A percentile compares a stretch with the other conserved stretches of the same genome.
phyloP scores from a whole-genome alignment of 2,797 vertebrate genomes.

The Halcyon badia region DNA sequence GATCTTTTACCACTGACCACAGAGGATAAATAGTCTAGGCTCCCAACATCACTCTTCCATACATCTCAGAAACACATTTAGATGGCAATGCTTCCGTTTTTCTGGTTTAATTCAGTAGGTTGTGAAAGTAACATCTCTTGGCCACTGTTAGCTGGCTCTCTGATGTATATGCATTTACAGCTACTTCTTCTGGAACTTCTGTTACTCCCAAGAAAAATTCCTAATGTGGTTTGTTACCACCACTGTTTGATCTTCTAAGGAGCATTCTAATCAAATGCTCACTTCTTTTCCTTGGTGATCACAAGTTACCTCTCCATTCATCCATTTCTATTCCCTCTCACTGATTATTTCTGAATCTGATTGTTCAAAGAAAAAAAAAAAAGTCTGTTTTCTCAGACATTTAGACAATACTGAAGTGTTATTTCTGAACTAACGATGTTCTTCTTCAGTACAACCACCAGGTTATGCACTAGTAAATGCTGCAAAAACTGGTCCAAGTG shows the following conservation, averaged over 20 bases:
- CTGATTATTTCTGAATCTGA: not conserved
- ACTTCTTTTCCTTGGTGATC: not conserved
- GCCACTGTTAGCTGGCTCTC: not conserved
- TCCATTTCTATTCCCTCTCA: not conserved
- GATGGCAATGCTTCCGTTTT: not conserved
- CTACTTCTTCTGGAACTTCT: not conserved
- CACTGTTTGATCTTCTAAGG: not conserved
- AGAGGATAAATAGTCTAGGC: not conserved
- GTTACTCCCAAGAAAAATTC: not conserved
- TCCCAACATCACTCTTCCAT: not conserved
- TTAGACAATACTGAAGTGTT: not conserved
- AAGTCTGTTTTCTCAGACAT: not conserved
- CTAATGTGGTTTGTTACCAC: not conserved
- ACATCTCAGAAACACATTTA: not conserved
- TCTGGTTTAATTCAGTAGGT: not conserved
- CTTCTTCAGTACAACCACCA: not conserved
- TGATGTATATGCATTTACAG: not conserved
- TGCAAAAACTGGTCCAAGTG: not conserved
- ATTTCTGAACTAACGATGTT: not conserved
- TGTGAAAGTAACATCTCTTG: not conserved
- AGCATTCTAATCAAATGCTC: not conserved
- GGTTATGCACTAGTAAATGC: not conserved
- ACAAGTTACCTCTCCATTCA: not conserved
- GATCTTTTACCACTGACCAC: not conserved
- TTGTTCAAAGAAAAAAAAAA: not conserved